phyloP scores from a whole-genome alignment of 2,888 invertebrate genomes.

The Linnaemya vulpina region DNA sequence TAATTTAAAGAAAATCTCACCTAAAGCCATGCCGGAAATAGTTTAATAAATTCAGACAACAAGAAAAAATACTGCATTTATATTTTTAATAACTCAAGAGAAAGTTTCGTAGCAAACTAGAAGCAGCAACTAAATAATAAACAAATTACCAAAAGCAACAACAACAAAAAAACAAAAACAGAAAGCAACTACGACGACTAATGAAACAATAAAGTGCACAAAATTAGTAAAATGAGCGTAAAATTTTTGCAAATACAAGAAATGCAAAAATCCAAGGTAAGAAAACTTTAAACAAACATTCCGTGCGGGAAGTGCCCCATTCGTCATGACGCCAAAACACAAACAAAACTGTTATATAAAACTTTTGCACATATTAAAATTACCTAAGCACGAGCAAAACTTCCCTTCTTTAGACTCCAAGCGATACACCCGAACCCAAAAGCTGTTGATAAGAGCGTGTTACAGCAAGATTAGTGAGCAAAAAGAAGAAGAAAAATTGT shows the following conservation, averaged over 20 bases:
- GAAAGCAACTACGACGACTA: slow-evolving; percentile 8
- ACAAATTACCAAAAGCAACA: slow-evolving; percentile 34
- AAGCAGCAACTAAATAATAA: slow-evolving; percentile 27
- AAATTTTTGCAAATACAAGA: slow-evolving; percentile 58
- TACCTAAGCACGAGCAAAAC: neutral
- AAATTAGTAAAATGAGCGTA: slow-evolving; percentile 63
- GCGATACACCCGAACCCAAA: slow-evolving; percentile 32
- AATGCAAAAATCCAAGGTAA: slow-evolving; percentile 45
- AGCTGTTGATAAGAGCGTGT: slow-evolving; percentile 53
- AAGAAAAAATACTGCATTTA: neutral
- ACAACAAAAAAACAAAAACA: neutral
- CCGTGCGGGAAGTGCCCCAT: neutral
- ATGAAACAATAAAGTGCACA: slow-evolving; percentile 45
- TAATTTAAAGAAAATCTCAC: slow-evolving; percentile 35
- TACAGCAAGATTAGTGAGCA: slow-evolving; percentile 50
- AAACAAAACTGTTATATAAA: neutral
- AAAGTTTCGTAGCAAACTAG: slow-evolving; percentile 2
- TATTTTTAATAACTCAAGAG: slow-evolving; percentile 19
- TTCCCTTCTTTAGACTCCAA: neutral
- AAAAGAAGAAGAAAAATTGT: slow-evolving; percentile 52
- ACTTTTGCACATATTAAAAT: no score
- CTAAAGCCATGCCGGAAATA: slow-evolving; percentile 44
- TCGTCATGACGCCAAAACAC: neutral
- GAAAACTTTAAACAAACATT: slow-evolving; percentile 33
- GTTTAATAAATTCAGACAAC: slow-evolving; percentile 26